Conservation (phyloP, 2,113 vertebrate genomes). For the Sylvilagus bachmani region DNA sequence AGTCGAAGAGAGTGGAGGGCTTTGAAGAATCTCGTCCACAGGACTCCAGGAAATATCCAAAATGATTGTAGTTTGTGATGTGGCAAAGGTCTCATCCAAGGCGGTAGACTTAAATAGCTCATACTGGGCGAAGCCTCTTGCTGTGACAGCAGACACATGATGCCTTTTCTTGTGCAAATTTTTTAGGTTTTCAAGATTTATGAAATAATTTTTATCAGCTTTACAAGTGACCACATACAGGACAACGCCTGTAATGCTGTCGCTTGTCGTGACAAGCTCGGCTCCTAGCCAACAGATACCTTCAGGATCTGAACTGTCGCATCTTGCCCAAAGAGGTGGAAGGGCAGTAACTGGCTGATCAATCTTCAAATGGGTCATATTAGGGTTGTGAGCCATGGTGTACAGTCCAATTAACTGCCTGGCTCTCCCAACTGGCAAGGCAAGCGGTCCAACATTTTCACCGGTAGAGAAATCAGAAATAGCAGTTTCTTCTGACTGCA, state of each 20-base stretch:
- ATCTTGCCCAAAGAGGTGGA: constrained; percentile 94
- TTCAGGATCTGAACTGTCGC: constrained; percentile 93
- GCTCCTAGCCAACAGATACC: constrained; percentile 94
- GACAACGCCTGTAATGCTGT: constrained; percentile 88
- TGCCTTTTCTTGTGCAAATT: constrained; percentile 92
- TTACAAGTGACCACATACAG: constrained; percentile 91
- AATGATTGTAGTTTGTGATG: constrained; percentile 90
- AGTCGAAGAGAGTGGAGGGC: constrained; percentile 91
- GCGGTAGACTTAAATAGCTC: constrained; percentile 90
- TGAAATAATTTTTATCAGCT: constrained; percentile 88
- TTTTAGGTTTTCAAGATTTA: constrained; percentile 93
- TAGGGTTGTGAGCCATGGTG: constrained; percentile 93
- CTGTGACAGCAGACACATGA: constrained; percentile 88
- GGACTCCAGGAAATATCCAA: constrained; percentile 94
- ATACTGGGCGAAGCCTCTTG: constrained; percentile 93
- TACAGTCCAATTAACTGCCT: constrained; percentile 96
- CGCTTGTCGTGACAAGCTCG: constrained; percentile 88
- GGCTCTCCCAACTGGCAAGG: no score
- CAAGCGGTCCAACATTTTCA: no score
- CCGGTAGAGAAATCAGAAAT: no score
- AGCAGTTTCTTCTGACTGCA: no score
- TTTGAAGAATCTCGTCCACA: constrained; percentile 93
- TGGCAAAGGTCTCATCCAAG: constrained; percentile 90
- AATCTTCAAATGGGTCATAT: constrained; percentile 84
- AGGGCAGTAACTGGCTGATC: constrained; percentile 79